Percentiles rank a stretch among this genome's conserved stretches.
Evolutionary conservation across 2,797 vertebrate genomes (phyloP).

Genomic region (Alcedo atthis): DNA sequence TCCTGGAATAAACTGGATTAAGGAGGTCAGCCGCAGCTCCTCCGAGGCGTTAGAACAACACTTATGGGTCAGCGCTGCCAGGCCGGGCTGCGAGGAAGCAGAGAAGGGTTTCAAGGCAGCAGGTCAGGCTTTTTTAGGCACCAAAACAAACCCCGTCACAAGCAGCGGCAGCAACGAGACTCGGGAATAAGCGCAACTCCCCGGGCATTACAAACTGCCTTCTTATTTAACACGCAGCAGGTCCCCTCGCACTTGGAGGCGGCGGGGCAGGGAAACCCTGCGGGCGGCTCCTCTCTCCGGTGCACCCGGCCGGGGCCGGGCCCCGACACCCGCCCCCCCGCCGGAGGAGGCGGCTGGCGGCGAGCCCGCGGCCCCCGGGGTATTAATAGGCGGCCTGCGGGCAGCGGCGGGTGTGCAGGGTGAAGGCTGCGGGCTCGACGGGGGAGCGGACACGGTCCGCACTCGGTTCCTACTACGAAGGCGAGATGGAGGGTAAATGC

Average conservation of each 20-base stretch:
- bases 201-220: fast-evolving
- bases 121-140: not conserved
- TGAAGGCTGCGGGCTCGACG: not conserved
- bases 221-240: fast-evolving
- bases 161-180: fast-evolving
- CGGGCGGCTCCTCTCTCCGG: too few species aligned
- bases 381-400: slow-evolving; percentile 40
- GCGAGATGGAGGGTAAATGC: not conserved
- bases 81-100: too few species aligned
- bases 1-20: too few species aligned
- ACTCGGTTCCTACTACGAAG: not conserved
- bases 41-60: too few species aligned
- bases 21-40: too few species aligned
- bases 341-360: not conserved
- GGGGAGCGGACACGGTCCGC: not conserved
- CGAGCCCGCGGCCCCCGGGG: not conserved
- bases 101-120: not conserved
- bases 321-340: not conserved
- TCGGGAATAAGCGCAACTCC: fast-evolving
- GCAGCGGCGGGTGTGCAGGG: not conserved
- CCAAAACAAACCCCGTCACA: not conserved
- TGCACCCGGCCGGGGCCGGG: not conserved
- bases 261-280: not conserved
- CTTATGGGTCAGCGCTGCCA: too few species aligned
- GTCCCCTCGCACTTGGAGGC: too few species aligned